phyloP scores from a whole-genome alignment of 2,888 invertebrate genomes.

The Cenopis cana region DNA sequence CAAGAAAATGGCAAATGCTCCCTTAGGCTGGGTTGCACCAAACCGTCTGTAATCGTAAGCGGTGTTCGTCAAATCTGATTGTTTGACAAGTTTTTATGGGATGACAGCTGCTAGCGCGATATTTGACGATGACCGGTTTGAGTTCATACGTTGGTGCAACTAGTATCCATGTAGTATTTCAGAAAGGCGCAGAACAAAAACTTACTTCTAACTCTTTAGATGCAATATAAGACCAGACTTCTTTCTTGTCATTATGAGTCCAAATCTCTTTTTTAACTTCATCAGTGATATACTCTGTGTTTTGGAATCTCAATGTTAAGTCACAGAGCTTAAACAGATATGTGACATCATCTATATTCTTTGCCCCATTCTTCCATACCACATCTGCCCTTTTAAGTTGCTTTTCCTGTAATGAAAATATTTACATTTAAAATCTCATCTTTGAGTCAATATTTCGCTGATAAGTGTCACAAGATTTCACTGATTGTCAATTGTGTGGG shows the following conservation, averaged over 20 bases:
- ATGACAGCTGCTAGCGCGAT: no score
- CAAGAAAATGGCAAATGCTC: no score
- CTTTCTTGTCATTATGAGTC: slow-evolving; percentile 63
- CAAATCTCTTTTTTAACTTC: slow-evolving; percentile 73
- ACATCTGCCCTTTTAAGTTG: slow-evolving; percentile 84
- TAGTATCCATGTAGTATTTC: neutral
- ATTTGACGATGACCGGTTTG: no score
- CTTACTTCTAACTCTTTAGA: slow-evolving; percentile 74
- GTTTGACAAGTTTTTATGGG: no score
- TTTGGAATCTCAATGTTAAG: slow-evolving; percentile 83
- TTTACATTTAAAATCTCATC: neutral
- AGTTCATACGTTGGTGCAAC: no score
- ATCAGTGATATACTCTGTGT: slow-evolving; percentile 83
- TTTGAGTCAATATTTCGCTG: neutral
- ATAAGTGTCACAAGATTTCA: no score
- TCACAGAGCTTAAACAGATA: slow-evolving; percentile 87
- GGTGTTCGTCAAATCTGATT: no score
- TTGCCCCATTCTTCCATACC: slow-evolving; percentile 86
- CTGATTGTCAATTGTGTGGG: no score
- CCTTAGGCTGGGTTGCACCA: no score
- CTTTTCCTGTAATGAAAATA: slow-evolving; percentile 66
- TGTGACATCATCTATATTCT: slow-evolving; percentile 81
- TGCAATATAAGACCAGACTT: slow-evolving; percentile 77
- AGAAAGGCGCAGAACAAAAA: slow-evolving; percentile 15
- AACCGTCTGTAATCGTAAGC: no score